A percentile compares a stretch with the other conserved stretches of the same genome.
Conservation (phyloP, 2,797 vertebrate species). For the Mustela erminea region DNA sequence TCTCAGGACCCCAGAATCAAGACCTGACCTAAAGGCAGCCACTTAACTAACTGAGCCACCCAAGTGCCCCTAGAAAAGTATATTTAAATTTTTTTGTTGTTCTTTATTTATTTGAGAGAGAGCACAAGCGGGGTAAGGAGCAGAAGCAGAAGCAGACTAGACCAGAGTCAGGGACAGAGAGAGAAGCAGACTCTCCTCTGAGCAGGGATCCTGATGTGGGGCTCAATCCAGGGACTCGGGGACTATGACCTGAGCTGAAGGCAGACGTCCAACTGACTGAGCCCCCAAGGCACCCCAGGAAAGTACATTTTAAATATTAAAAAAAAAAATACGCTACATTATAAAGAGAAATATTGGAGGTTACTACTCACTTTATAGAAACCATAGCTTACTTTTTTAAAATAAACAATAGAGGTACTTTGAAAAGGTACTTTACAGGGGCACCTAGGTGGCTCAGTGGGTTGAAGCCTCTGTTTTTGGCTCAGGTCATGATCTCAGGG, state of each 20-base stretch:
- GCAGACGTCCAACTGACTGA: background rate
- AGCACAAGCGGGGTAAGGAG: too few species aligned
- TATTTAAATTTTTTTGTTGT: background rate
- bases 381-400: background rate
- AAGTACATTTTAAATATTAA: background rate
- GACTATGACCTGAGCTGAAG: background rate
- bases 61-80: background rate
- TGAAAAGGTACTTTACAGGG: background rate
- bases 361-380: background rate
- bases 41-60: background rate
- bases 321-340: background rate
- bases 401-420: background rate
- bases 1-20: background rate
- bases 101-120: too few species aligned
- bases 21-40: background rate
- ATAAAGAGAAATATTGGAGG: background rate
- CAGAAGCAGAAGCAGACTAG: too few species aligned
- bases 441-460: too few species aligned
- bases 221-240: background rate
- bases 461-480: too few species aligned
- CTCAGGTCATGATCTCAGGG: too few species aligned
- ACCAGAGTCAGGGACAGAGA: too few species aligned
- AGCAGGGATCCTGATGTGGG: background rate
- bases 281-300: background rate
- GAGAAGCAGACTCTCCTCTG: background rate